phyloP scores from a whole-genome alignment of 1,140 invertebrate species.

The Nasonia vitripennis region DNA sequence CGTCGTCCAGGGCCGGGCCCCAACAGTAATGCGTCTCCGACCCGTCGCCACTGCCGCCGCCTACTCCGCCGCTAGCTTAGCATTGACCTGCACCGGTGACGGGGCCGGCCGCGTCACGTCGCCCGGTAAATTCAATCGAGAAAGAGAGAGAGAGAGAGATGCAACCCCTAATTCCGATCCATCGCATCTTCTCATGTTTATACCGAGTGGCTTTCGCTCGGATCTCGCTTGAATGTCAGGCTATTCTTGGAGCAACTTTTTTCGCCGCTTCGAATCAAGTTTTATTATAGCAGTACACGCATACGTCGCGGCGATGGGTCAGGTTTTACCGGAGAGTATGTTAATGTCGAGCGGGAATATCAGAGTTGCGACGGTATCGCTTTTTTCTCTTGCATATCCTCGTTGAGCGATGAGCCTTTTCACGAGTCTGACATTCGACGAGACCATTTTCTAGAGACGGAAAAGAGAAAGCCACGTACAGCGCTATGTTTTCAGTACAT shows the following conservation, averaged over 20 bases:
- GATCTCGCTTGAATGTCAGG: neutral
- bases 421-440: slow-evolving; percentile 26
- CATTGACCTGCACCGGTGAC: slow-evolving; percentile 62
- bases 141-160: neutral
- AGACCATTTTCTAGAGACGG: slow-evolving; percentile 22
- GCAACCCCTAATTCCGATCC: neutral
- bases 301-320: too few species aligned
- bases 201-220: neutral
- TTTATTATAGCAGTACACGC: too few species aligned
- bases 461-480: slow-evolving; percentile 50
- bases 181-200: neutral
- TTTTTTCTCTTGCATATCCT: too few species aligned
- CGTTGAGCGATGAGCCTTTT: slow-evolving; percentile 15
- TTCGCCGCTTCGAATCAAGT: too few species aligned
- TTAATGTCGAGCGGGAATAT: too few species aligned
- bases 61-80: slow-evolving; percentile 72
- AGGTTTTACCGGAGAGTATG: too few species aligned
- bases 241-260: neutral
- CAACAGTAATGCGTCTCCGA: slow-evolving; percentile 51
- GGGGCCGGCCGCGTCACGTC: slow-evolving; percentile 69
- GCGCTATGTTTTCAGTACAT: slow-evolving; percentile 67
- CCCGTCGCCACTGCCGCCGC: slow-evolving; percentile 72
- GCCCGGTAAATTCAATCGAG: slow-evolving; percentile 63
- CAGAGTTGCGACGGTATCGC: too few species aligned
- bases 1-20: slow-evolving; percentile 50